Percentiles rank a stretch among this genome's conserved stretches.
phyloP scores from a whole-genome alignment of 2,113 vertebrate genomes.

The Gavialis gangeticus region DNA sequence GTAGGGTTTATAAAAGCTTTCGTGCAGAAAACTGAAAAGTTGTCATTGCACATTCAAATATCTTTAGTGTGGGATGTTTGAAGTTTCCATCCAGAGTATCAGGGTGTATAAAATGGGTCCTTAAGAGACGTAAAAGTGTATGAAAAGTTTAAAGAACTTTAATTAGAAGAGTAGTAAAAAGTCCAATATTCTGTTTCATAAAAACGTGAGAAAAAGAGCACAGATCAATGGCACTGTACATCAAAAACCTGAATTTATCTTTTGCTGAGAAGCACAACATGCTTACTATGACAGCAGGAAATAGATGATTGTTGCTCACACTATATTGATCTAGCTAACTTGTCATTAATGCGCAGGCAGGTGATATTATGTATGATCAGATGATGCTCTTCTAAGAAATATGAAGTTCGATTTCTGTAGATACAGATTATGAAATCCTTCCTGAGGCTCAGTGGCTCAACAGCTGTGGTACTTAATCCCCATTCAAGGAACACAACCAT shows the following conservation, averaged over 20 bases:
- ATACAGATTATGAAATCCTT: constrained; percentile 28
- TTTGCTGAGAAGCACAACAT: not conserved
- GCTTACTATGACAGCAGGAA: constrained; percentile 42
- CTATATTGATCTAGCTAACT: not conserved
- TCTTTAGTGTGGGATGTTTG: not conserved
- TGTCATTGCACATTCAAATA: not conserved
- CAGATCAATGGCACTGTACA: not conserved
- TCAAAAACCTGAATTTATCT: not conserved
- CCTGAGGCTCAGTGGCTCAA: constrained; percentile 1
- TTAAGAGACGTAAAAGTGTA: not conserved
- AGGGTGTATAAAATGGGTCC: not conserved
- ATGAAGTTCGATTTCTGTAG: constrained; percentile 18
- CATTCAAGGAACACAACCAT: not conserved
- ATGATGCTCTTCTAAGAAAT: constrained; percentile 12
- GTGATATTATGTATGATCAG: constrained; percentile 38
- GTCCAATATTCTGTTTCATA: not conserved
- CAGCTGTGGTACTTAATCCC: not conserved
- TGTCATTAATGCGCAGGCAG: constrained; percentile 34
- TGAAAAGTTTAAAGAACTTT: not conserved
- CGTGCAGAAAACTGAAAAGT: not conserved
- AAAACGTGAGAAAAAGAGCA: not conserved
- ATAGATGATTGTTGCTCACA: not conserved
- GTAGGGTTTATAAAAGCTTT: not conserved
- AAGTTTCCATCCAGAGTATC: not conserved
- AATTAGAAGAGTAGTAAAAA: constrained; percentile 6